These are phyloP conservation scores for Emydoidea blandingii DNA, from an alignment of 2,797 vertebrate genomes.

Conservation along the genomic window DNA sequence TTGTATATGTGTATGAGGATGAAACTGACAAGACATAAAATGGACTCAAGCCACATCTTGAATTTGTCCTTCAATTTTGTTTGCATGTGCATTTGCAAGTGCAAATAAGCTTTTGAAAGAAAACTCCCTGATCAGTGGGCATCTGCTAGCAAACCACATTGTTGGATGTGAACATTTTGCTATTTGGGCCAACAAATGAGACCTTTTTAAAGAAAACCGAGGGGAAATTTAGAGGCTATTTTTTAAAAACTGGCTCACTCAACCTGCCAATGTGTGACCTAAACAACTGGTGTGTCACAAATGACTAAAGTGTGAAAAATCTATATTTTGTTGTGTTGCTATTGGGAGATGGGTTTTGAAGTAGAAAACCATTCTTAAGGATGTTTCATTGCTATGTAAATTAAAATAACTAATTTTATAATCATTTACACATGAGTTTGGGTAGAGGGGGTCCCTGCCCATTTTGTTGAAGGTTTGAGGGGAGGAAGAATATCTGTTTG, in stretches of 20 bases:
- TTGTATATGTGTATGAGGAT: background rate
- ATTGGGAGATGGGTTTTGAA: background rate
- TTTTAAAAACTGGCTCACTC: background rate
- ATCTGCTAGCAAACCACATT: conserved; percentile 64
- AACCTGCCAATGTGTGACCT: background rate
- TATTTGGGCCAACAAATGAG: conserved; percentile 52
- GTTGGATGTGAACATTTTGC: conserved; percentile 16
- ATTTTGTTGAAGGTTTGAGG: background rate
- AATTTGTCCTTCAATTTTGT: conserved; percentile 25
- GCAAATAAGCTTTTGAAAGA: background rate
- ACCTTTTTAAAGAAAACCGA: conserved; percentile 40
- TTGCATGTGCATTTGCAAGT: conserved; percentile 43
- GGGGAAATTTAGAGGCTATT: conserved; percentile 5
- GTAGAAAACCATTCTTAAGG: background rate
- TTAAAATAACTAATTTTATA: background rate
- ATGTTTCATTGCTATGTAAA: background rate
- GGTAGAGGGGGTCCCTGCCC: background rate
- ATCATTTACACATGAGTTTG: background rate
- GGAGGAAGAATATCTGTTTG: accelerated
- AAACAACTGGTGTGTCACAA: accelerated
- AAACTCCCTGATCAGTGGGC: conserved; percentile 50
- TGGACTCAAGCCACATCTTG: conserved; percentile 7
- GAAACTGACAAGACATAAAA: background rate
- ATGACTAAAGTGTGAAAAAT: background rate
- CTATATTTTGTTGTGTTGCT: background rate